A percentile compares a stretch with the other conserved stretches of the same genome.
These are phyloP conservation scores for Pygoscelis antarcticus DNA, from an alignment of 2,113 vertebrate genomes.

Conservation along the genomic window DNA sequence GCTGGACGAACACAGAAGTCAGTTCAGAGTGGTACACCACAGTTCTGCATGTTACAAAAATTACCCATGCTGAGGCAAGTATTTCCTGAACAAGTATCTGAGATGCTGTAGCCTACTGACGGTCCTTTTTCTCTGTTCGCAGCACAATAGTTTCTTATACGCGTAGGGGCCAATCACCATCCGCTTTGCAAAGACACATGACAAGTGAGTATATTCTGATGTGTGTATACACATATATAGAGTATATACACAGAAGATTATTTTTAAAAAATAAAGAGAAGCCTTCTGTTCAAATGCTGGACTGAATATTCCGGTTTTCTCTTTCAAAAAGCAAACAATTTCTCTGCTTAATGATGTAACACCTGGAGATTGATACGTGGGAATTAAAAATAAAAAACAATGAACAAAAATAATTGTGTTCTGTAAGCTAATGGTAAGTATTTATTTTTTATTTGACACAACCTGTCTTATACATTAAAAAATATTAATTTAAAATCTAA, in stretches of 20 bases:
- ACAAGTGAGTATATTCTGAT: neutral
- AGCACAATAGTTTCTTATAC: constrained; percentile 34
- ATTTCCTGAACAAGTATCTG: constrained; percentile 5
- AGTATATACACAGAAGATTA: neutral
- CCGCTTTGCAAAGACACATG: constrained; percentile 37
- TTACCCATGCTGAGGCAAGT: neutral
- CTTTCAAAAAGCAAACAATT: neutral
- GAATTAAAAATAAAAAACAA: neutral
- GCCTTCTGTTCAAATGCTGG: neutral
- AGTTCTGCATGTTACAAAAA: neutral
- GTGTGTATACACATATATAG: neutral
- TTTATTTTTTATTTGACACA: neutral
- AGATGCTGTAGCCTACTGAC: neutral
- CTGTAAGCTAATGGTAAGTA: neutral
- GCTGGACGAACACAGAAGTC: neutral
- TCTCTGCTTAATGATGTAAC: neutral
- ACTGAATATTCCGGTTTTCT: neutral
- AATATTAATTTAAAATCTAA: neutral
- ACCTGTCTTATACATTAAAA: neutral
- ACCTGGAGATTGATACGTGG: neutral
- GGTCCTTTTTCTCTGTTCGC: neutral
- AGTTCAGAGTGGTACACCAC: neutral
- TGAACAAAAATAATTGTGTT: neutral
- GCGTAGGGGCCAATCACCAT: constrained; percentile 16
- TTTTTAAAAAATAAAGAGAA: neutral